phyloP scores from a whole-genome alignment of 2,113 vertebrate genomes.

The Clarias magur region DNA sequence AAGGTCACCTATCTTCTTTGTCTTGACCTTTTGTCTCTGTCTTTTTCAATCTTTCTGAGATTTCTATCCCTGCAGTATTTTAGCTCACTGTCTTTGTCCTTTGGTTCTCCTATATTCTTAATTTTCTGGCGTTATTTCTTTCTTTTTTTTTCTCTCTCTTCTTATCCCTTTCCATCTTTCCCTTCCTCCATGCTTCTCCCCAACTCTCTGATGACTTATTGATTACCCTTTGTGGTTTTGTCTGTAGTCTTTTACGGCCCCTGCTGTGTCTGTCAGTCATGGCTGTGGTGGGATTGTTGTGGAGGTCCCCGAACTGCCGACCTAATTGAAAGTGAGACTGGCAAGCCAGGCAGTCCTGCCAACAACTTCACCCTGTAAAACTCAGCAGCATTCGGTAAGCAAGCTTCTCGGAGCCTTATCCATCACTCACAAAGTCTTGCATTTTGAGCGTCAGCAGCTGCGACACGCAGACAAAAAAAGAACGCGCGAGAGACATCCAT shows the following conservation, averaged over 20 bases:
- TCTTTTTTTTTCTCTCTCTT: background rate
- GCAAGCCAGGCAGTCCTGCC: slow-evolving; percentile 38
- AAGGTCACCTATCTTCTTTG: background rate
- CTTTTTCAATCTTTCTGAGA: background rate
- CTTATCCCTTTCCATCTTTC: background rate
- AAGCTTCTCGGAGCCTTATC: slow-evolving; percentile 1
- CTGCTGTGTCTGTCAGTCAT: slow-evolving; percentile 47
- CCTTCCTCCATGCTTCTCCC: slow-evolving; percentile 3
- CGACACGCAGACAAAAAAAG: slow-evolving; percentile 32
- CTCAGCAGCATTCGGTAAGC: background rate
- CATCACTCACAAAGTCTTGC: background rate
- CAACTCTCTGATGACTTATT: slow-evolving; percentile 55
- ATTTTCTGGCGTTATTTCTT: slow-evolving; percentile 3
- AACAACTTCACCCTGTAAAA: slow-evolving; percentile 3
- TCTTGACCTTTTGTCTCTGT: background rate
- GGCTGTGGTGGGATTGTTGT: slow-evolving; percentile 39
- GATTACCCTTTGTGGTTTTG: slow-evolving; percentile 56
- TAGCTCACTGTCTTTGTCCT: background rate
- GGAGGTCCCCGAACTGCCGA: slow-evolving; percentile 20
- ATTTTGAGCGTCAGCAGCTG: background rate
- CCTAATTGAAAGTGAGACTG: slow-evolving; percentile 52
- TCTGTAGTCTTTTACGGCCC: slow-evolving; percentile 52
- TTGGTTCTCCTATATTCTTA: background rate
- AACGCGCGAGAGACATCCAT: background rate
- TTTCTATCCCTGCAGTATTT: background rate